phyloP scores from a whole-genome alignment of 2,888 invertebrate genomes.

The Tachina fera region DNA sequence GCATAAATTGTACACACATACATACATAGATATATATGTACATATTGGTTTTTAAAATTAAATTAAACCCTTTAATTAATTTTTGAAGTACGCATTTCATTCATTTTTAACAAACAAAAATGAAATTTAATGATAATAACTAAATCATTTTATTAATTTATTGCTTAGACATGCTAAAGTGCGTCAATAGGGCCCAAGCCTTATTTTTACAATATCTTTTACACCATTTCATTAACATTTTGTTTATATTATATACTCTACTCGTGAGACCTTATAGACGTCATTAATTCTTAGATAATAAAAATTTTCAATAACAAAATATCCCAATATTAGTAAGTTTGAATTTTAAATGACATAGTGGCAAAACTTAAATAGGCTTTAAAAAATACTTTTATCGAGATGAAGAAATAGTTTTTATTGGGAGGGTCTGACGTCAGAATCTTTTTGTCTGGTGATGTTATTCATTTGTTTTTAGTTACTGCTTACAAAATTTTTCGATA shows the following conservation, averaged over 20 bases:
- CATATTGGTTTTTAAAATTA: conserved; percentile 1
- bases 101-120: conserved; percentile 5
- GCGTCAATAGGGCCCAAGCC: conserved; percentile 26
- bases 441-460: no score
- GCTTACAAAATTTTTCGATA: no score
- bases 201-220: conserved; percentile 5
- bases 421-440: no score
- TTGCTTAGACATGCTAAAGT: neutral
- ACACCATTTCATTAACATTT: neutral
- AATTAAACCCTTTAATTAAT: conserved; percentile 24
- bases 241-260: neutral
- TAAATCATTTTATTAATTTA: conserved; percentile 16
- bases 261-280: neutral
- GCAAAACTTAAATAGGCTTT: no score
- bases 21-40: no score
- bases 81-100: neutral
- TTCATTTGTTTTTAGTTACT: no score
- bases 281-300: conserved; percentile 7
- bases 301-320: neutral
- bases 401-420: no score
- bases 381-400: no score
- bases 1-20: no score
- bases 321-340: no score
- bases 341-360: no score
- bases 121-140: conserved; percentile 23